phyloP scores from a whole-genome alignment of 2,113 vertebrate species.

The Zosterops hypoxanthus region DNA sequence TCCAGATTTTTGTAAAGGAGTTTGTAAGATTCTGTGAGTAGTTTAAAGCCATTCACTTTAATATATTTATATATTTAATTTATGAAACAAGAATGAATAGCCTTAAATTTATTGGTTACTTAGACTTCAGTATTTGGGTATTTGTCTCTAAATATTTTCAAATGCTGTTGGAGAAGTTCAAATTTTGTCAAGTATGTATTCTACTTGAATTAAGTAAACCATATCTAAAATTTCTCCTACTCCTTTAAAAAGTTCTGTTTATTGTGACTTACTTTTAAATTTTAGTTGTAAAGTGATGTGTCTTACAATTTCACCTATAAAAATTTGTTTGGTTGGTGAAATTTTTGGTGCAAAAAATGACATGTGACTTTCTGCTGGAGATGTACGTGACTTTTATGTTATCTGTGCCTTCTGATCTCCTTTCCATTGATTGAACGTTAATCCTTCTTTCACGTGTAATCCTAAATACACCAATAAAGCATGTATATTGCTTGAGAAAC shows the following conservation, averaged over 20 bases:
- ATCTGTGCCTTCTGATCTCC: constrained; percentile 25
- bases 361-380: not conserved
- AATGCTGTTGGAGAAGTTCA: not conserved
- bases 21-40: not conserved
- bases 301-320: not conserved
- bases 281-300: not conserved
- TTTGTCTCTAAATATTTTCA: not conserved
- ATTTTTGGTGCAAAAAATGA: not conserved
- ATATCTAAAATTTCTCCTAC: not conserved
- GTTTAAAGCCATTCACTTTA: not conserved
- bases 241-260: not conserved
- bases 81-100: not conserved
- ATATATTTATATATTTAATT: not conserved
- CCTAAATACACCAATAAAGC: constrained; percentile 8
- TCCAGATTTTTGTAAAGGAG: not conserved
- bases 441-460: constrained; percentile 43
- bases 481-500: not conserved
- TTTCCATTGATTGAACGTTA: not conserved
- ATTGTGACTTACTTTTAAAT: not conserved
- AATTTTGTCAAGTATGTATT: not conserved
- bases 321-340: not conserved
- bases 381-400: not conserved
- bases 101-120: not conserved
- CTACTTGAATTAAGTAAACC: not conserved
- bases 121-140: not conserved